Evolutionary conservation across 2,888 invertebrate species (phyloP), one percentile per base, ranked within the genome.

Genomic region (Tetranychus piercei): DNA sequence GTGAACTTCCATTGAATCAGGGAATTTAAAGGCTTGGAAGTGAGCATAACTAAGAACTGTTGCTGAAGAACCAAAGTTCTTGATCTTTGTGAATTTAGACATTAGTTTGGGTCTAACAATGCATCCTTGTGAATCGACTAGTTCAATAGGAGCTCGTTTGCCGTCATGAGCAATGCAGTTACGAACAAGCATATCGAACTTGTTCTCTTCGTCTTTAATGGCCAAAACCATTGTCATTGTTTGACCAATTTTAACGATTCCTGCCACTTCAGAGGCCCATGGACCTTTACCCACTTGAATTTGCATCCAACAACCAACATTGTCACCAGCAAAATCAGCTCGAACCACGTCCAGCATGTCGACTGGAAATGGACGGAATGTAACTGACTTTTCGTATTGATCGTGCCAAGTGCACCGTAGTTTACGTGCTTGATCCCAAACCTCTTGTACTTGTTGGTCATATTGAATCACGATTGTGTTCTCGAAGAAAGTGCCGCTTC

Each of bases 281-380:
- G 94, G 94, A 34, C 80, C 78, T 73, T 79, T 80, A 0, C 80
- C 80, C 71, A 80, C 81, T 85, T 94, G 94, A 78, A 94, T 94
- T 82, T 94, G 93, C 94, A 94, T 94, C 94, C 94, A 94, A 83
- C 94, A 94, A 22, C 93, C 93, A 2, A 94, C 92, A 81, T 94
- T 94, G 80, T 94, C 94, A 0, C 94, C 94, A 76, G 93, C 92
- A 79, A 94, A 94, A 80, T 94, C 93, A 4, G 94, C 93, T 74
- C 92, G 85, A n/a, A 94, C 92, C 6, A 94, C 93, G 82, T 94
- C 93, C 74, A 94, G 81, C 92, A 93, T 94, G 81, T 94, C 94
- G 1, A 94, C 94, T 0, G 93, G 92, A 87, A 94, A 94, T 0
- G 94, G 93, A 74, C 93, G 85, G 84, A 94, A 94, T 0, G 94